These are phyloP conservation scores for Drosophila ficusphila DNA, from an alignment of 1,140 invertebrate genomes.

Conservation along the genomic window DNA sequence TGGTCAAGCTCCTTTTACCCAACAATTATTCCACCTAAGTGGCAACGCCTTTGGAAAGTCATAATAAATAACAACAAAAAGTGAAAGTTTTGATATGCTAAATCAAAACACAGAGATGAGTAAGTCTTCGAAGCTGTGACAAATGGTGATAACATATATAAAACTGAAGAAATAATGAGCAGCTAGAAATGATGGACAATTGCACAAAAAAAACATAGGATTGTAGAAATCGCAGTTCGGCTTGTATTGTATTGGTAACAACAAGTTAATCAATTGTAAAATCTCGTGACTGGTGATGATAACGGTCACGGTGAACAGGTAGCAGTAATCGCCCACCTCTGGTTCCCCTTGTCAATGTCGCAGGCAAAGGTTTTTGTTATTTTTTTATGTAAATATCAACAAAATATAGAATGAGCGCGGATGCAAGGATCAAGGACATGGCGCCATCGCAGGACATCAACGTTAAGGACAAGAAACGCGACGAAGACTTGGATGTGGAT, in stretches of 20 bases:
- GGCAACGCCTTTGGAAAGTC: slow-evolving; percentile 5
- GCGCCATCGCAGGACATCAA: not conserved
- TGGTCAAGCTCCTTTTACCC: too few relatives aligned
- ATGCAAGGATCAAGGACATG: slow-evolving; percentile 14
- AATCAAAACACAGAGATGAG: not conserved
- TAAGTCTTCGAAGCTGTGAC: not conserved
- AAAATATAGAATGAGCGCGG: slow-evolving; percentile 30
- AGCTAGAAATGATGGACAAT: too few relatives aligned
- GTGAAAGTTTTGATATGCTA: slow-evolving; percentile 17
- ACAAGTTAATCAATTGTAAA: not conserved
- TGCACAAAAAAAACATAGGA: not conserved
- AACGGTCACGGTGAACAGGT: not conserved
- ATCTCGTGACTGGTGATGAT: not conserved
- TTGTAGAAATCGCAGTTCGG: not conserved
- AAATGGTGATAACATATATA: not conserved
- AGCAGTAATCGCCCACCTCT: slow-evolving; percentile 29
- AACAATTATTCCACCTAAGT: not conserved
- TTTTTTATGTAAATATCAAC: slow-evolving; percentile 30
- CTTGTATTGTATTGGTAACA: too few relatives aligned
- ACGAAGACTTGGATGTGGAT: slow-evolving; percentile 16
- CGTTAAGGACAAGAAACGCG: not conserved
- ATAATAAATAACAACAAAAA: slow-evolving; percentile 3
- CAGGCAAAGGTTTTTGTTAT: not conserved
- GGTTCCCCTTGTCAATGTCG: slow-evolving; percentile 37
- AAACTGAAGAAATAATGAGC: not conserved